phyloP scores from a whole-genome alignment of 1,140 invertebrate genomes.

The Radopholus similis region DNA sequence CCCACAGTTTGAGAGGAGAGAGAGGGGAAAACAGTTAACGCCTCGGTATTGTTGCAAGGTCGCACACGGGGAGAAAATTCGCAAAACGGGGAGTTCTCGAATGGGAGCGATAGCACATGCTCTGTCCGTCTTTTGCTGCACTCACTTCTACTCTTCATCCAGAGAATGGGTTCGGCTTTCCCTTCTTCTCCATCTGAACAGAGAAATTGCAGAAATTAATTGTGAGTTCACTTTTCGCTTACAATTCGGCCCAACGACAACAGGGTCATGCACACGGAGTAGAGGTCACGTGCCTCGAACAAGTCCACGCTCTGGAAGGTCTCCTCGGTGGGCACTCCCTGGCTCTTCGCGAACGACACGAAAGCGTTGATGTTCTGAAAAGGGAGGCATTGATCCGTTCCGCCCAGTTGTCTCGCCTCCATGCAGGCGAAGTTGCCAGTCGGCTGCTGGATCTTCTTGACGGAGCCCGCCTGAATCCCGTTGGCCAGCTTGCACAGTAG shows the following conservation, averaged over 20 bases:
- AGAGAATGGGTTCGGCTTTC: constrained; percentile 30
- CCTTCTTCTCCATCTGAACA: constrained; percentile 40
- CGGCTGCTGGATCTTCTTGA: constrained; percentile 79
- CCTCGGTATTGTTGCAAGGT: not conserved
- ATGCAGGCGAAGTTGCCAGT: constrained; percentile 82
- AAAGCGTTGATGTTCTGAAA: constrained; percentile 90
- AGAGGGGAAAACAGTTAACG: no score
- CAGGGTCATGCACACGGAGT: constrained; percentile 87
- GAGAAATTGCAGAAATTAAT: constrained; percentile 7
- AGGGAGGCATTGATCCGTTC: not conserved
- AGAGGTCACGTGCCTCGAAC: constrained; percentile 82
- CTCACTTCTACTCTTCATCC: not conserved
- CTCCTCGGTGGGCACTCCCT: constrained; percentile 87
- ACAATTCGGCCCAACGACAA: constrained; percentile 91
- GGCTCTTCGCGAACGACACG: constrained; percentile 75
- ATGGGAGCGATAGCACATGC: not conserved
- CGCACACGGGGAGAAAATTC: not conserved
- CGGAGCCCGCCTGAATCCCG: constrained; percentile 66
- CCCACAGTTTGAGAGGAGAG: not conserved
- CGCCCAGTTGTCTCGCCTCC: not conserved
- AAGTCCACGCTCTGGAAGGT: constrained; percentile 62
- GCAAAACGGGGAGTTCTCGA: no score
- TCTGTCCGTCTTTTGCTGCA: not conserved
- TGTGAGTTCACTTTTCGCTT: constrained; percentile 56
- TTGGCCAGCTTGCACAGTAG: constrained; percentile 61